Conservation (phyloP, 2,888 invertebrate genomes). For the Agrilus cyanescens region DNA sequence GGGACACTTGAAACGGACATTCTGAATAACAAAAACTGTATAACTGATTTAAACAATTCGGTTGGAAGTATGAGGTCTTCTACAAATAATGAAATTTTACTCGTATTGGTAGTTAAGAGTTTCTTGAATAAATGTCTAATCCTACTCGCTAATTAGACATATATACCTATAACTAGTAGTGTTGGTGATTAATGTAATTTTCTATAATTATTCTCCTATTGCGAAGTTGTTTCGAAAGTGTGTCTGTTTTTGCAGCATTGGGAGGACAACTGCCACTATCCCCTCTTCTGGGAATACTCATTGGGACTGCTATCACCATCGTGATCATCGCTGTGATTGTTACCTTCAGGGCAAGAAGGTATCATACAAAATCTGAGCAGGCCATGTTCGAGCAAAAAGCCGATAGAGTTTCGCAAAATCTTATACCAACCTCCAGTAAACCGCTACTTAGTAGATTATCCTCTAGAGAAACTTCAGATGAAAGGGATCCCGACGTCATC, state of each 20-base stretch:
- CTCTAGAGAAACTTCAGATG: constrained; percentile 37
- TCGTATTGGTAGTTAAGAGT: too few species aligned
- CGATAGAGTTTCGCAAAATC: constrained; percentile 25
- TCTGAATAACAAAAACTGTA: too few species aligned
- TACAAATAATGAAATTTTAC: too few species aligned
- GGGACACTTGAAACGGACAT: too few species aligned
- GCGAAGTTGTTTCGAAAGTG: too few species aligned
- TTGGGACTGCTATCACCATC: constrained; percentile 42
- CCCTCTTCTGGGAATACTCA: constrained; percentile 42
- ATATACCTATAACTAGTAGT: too few species aligned
- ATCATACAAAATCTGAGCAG: constrained; percentile 23
- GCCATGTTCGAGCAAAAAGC: constrained; percentile 33
- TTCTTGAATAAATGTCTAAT: too few species aligned
- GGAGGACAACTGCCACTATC: constrained; percentile 44
- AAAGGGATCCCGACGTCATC: constrained; percentile 62
- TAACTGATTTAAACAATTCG: too few species aligned
- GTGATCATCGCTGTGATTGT: constrained; percentile 40
- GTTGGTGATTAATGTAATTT: too few species aligned
- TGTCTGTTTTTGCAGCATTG: constrained; percentile 35
- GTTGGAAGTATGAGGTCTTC: too few species aligned
- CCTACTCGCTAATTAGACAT: too few species aligned
- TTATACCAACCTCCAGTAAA: constrained; percentile 31
- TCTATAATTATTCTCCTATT: too few species aligned
- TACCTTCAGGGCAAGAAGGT: constrained; percentile 37
- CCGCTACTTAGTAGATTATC: constrained; percentile 32